Evolutionary conservation across 2,797 vertebrate species (phyloP), one percentile per base, ranked within the genome.

Genomic region (Podargus strigoides): DNA sequence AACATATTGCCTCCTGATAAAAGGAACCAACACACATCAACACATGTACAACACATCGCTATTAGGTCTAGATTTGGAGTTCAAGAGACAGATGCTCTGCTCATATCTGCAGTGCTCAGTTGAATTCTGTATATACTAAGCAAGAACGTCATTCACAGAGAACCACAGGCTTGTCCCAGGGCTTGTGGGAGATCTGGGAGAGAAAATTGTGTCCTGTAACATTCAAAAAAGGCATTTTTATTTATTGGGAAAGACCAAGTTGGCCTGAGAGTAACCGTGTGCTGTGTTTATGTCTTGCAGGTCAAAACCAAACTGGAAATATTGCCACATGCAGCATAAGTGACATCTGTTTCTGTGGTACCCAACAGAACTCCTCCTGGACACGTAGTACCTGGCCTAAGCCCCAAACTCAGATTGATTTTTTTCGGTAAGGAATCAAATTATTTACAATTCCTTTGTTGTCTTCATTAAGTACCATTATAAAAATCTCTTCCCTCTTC

Each of bases 41-140:
- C 85, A 69, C 21, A 15, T n/a, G 62, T n/a, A 85, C 53, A 70
- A 26, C n/a, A 6, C n/a, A 21, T 77, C 44, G 9, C 68, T 53
- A 1, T 55, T 41, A 52, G 88, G 77, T 67, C 88, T 90, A 47
- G 70, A 11, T 73, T 28, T 78, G 56, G 47, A 90, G 77, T 24
- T 87, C 85, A 77, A 17, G 44, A 77, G 44, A 42, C 81, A 87
- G 85, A 92, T 85, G 81, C 81, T 95, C 41, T 69, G 42, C 89
- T 41, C 17, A 7, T 37, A 55, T 37, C 62, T 4, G 0, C 62
- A 76, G 2, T 5, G 69, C 37, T 87, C 55, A 0, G 0, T 6
- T 82, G 83, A 60, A 63, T 76, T 79, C 37, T 49, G 17, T 30
- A 21, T 30, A 37, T 28, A 27, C 20, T 20, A 34, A 62, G 32